Evolutionary conservation across 2,888 invertebrate species (phyloP).

Genomic region (Cactoblastis cactorum): DNA sequence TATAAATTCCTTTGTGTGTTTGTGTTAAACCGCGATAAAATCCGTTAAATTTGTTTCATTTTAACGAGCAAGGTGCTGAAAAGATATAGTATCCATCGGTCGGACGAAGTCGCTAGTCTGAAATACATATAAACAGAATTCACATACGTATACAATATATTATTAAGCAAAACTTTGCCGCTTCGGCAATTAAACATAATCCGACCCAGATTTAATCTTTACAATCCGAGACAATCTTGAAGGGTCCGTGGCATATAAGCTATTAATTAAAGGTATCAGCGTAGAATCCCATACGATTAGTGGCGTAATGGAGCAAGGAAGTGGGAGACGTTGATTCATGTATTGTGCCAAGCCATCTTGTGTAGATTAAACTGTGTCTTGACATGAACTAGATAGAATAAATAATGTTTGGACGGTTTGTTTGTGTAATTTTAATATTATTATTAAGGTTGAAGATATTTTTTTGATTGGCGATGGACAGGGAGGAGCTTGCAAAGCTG

Average conservation of each 20-base stretch:
- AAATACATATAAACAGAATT: too few relatives aligned
- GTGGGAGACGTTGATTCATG: slow-evolving; percentile 59
- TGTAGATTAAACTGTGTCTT: not conserved
- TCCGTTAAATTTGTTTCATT: too few relatives aligned
- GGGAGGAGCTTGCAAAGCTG: too few relatives aligned
- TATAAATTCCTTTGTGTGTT: too few relatives aligned
- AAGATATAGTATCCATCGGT: too few relatives aligned
- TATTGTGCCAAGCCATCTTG: slow-evolving; percentile 18
- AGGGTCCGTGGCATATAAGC: slow-evolving; percentile 32
- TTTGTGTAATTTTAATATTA: too few relatives aligned
- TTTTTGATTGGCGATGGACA: too few relatives aligned
- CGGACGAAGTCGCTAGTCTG: too few relatives aligned
- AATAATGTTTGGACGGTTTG: not conserved
- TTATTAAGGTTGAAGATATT: too few relatives aligned
- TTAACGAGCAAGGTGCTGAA: too few relatives aligned
- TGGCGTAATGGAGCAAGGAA: slow-evolving; percentile 57
- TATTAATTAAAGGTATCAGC: slow-evolving; percentile 66
- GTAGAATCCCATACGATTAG: slow-evolving; percentile 68
- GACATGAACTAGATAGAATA: not conserved
- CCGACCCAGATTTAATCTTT: slow-evolving; percentile 3
- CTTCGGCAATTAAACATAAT: not conserved
- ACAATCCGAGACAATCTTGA: slow-evolving; percentile 3
- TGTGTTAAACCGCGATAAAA: too few relatives aligned
- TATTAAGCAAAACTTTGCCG: not conserved
- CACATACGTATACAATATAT: too few relatives aligned